phyloP scores from a whole-genome alignment of 35 echinoderm and acorn worm genomes.

The Stichopus chloronotus region DNA sequence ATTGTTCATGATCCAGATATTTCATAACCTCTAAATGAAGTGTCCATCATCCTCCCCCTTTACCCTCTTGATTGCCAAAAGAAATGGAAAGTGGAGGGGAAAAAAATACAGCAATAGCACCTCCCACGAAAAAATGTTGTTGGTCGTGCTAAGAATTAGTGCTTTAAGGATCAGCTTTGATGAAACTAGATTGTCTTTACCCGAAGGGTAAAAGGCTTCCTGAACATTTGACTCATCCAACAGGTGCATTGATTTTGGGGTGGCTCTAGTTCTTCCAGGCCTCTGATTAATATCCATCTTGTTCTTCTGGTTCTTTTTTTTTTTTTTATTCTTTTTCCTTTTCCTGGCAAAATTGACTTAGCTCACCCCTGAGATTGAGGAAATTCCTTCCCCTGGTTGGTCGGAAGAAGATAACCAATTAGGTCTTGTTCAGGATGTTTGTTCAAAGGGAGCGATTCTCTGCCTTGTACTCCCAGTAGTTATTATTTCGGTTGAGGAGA shows the following conservation, averaged over 20 bases:
- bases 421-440: slow-evolving; percentile 24
- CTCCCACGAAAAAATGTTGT: background rate
- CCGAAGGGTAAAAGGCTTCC: slow-evolving; percentile 45
- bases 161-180: slow-evolving; percentile 42
- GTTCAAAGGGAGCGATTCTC: slow-evolving; percentile 32
- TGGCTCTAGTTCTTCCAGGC: slow-evolving; percentile 31
- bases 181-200: slow-evolving; percentile 33
- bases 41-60: too few species aligned
- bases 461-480: slow-evolving; percentile 7
- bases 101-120: background rate
- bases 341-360: slow-evolving; percentile 45
- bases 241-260: slow-evolving; percentile 40
- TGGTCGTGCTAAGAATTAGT: background rate
- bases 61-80: too few species aligned
- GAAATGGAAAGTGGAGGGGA: background rate
- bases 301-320: slow-evolving; percentile 16
- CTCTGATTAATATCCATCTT: slow-evolving; percentile 53
- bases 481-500: background rate
- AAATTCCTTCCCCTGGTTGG: background rate
- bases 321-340: background rate
- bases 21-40: too few species aligned
- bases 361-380: slow-evolving; percentile 31
- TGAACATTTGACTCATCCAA: slow-evolving; percentile 46
- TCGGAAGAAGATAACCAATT: slow-evolving; percentile 44
- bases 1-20: too few species aligned